phyloP scores from a whole-genome alignment of 2,797 vertebrate species.

The Hirundo rustica region DNA sequence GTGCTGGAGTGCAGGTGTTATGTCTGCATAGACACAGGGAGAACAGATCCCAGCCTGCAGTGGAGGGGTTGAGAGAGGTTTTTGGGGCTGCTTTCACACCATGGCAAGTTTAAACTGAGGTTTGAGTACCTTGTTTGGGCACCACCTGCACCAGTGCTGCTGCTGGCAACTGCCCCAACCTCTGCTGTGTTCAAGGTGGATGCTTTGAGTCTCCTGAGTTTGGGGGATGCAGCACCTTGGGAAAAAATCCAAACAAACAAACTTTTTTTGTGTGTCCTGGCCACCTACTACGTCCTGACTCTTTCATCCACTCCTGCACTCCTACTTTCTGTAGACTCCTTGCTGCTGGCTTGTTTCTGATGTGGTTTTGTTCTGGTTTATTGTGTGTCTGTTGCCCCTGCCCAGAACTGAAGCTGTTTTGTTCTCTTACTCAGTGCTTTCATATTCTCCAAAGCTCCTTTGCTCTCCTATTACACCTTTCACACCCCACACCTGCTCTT shows the following conservation, averaged over 20 bases:
- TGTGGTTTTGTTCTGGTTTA: rapidly evolving
- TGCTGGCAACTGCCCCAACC: not conserved
- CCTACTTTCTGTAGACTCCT: too few relatives aligned
- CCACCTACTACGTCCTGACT: not conserved
- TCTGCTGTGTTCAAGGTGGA: too few relatives aligned
- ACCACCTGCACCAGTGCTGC: rapidly evolving
- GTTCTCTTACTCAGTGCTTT: not conserved
- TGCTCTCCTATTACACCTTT: rapidly evolving
- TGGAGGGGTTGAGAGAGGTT: not conserved
- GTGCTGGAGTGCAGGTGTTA: not conserved
- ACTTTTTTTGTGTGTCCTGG: too few relatives aligned
- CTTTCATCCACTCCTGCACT: not conserved
- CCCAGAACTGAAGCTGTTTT: not conserved
- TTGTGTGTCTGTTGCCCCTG: not conserved
- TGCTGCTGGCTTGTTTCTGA: not conserved
- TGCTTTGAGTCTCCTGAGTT: not conserved
- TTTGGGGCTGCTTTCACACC: not conserved
- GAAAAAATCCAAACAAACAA: not conserved
- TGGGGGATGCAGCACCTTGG: too few relatives aligned
- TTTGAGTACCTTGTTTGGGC: not conserved
- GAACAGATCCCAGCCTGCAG: not conserved
- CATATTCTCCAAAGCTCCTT: too few relatives aligned
- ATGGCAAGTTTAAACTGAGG: not conserved
- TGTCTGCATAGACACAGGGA: rapidly evolving
- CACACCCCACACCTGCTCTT: rapidly evolving